Evolutionary conservation across 1,140 invertebrate species (phyloP).

Genomic region (Adoxophyes honmai): DNA sequence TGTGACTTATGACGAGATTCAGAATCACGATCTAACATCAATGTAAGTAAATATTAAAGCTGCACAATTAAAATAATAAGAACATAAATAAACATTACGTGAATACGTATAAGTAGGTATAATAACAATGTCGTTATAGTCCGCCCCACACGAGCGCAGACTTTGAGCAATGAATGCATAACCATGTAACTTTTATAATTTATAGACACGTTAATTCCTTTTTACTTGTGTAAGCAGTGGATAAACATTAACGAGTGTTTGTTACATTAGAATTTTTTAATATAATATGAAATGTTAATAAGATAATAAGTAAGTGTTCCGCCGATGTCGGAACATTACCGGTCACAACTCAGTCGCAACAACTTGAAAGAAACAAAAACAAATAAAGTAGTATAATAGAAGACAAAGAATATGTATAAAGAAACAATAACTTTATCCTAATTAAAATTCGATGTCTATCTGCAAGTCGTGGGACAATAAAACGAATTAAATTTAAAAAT

Average conservation of each 20-base stretch:
- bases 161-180: constrained; percentile 68
- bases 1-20: constrained; percentile 77
- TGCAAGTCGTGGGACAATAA: constrained; percentile 62
- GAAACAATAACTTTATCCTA: constrained; percentile 57
- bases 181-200: constrained; percentile 42
- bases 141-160: constrained; percentile 53
- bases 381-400: constrained; percentile 47
- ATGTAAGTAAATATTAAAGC: constrained; percentile 76
- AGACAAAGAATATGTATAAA: constrained; percentile 26
- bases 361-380: constrained; percentile 39
- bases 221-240: constrained; percentile 57
- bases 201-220: constrained; percentile 39
- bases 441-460: constrained; percentile 68
- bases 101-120: constrained; percentile 59
- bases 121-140: constrained; percentile 63
- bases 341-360: constrained; percentile 37
- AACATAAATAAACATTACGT: constrained; percentile 73
- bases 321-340: constrained; percentile 28
- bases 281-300: constrained; percentile 39
- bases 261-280: constrained; percentile 19
- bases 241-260: constrained; percentile 65
- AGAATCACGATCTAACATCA: constrained; percentile 74
- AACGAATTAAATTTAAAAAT: constrained; percentile 61
- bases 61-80: constrained; percentile 68
- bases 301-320: constrained; percentile 29